Percentiles rank a stretch among this genome's conserved stretches.
phyloP scores from a whole-genome alignment of 2,888 invertebrate species.

The Rhamphomyia laevipes region DNA sequence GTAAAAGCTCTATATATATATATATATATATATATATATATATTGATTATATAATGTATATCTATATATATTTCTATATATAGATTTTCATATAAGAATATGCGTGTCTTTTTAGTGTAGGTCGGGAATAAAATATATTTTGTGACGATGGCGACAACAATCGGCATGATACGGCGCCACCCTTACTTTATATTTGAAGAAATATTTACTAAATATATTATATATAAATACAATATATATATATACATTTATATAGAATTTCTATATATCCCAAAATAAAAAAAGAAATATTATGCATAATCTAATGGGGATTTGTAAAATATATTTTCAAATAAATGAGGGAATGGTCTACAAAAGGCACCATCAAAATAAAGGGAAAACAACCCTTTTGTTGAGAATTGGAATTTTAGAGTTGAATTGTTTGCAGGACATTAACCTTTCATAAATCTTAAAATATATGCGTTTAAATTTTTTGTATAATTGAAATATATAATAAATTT shows the following conservation, averaged over 20 bases:
- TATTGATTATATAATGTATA: not conserved
- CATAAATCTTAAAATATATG: too few relatives aligned
- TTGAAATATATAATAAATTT: not conserved
- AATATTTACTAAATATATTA: not conserved
- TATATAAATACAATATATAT: not conserved
- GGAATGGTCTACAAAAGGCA: not conserved
- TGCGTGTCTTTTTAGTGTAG: not conserved
- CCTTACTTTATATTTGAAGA: not conserved
- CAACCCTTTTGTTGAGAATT: not conserved
- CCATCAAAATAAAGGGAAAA: not conserved
- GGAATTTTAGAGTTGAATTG: not conserved
- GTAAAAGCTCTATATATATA: not conserved
- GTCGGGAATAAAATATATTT: not conserved
- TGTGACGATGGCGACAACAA: not conserved
- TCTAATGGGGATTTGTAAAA: too few relatives aligned
- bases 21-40: not conserved
- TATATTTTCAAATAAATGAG: too few relatives aligned
- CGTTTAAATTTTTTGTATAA: not conserved
- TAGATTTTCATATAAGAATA: too few relatives aligned
- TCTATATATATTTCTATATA: not conserved
- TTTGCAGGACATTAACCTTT: constrained; percentile 1
- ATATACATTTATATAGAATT: not conserved
- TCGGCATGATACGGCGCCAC: constrained; percentile 1
- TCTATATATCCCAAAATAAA: not conserved
- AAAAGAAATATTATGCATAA: not conserved